Evolutionary conservation across 2,888 invertebrate species (phyloP).

Genomic region (Zele albiditarsus): DNA sequence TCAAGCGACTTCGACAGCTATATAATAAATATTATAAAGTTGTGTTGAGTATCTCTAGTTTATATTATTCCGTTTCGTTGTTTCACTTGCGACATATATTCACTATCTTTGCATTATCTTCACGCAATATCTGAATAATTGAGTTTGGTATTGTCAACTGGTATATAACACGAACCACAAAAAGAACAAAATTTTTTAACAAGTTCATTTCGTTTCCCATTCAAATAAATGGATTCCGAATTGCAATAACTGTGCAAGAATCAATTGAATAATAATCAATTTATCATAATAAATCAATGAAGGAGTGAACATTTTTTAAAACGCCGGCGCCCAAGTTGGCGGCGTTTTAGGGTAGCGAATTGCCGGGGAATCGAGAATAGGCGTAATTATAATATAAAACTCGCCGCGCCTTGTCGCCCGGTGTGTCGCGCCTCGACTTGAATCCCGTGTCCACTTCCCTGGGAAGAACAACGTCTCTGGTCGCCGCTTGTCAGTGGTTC

Average conservation of each 20-base stretch:
- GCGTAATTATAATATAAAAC: conserved; percentile 70
- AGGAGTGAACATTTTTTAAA: conserved; percentile 1
- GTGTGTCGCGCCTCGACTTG: conserved; percentile 59
- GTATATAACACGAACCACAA: neutral
- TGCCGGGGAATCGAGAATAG: conserved; percentile 56
- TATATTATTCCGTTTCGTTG: too few species aligned
- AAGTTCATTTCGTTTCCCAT: neutral
- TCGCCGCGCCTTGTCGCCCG: conserved; percentile 62
- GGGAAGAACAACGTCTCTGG: conserved; percentile 56
- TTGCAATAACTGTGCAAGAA: too few species aligned
- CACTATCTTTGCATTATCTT: conserved; percentile 56
- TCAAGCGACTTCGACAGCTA: conserved; percentile 57
- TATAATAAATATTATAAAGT: conserved; percentile 11
- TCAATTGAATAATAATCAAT: neutral
- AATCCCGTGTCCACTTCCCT: conserved; percentile 60
- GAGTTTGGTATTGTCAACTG: neutral
- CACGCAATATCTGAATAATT: conserved; percentile 62
- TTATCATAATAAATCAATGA: neutral
- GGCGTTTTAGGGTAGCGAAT: conserved; percentile 46
- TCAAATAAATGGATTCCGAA: neutral
- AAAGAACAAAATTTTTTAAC: neutral
- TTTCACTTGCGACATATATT: conserved; percentile 14
- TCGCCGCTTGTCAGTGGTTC: conserved; percentile 55
- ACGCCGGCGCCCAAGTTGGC: conserved; percentile 36
- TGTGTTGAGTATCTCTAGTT: neutral